Base-by-base conservation (phyloP, 2,888 invertebrate species). In the Ypsolopha sequella region DNA sequence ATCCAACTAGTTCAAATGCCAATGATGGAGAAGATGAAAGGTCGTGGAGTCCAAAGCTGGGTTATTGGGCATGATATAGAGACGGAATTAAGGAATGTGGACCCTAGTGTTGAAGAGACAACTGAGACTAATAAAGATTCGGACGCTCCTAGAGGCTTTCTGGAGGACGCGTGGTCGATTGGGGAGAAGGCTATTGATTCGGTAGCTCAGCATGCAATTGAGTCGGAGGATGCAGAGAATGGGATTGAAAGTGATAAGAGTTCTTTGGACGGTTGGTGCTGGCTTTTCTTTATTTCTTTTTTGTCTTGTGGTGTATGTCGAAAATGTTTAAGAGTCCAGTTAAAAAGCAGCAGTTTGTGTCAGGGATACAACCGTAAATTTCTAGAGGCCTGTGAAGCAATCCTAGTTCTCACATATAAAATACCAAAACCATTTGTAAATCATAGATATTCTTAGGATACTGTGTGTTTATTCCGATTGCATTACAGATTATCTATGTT, bases 301-400 rank as follows among this genome's bases (percentile, higher is more conserved):
- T n/a, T 33, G 24, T 47, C n/a, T 47, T 13, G 9, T 14, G 43
- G 8, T 38, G 35, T 7, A 52, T 38, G 11, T 50, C 34, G 7
- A 36, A 24, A n/a, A 24, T 43, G 10, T 44, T 81, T 82, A 71
- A 82, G 89, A 65, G 87, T 87, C 34, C 90, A 89, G 56, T 90
- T 91, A 76, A 91, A 91, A 76, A 89, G n/a, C n/a, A n/a, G n/a
- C n/a, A n/a, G n/a, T n/a, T n/a, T n/a, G n/a, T n/a, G n/a, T n/a
- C n/a, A n/a, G n/a, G n/a, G n/a, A n/a, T n/a, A n/a, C n/a, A n/a
- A n/a, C n/a, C n/a, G n/a, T n/a, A n/a, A n/a, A n/a, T n/a, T n/a
- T n/a, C n/a, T n/a, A n/a, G n/a, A n/a, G n/a, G n/a, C n/a, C n/a
- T n/a, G n/a, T n/a, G n/a, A n/a, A n/a, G n/a, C n/a, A n/a, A n/a